Conservation (phyloP, 1,140 invertebrate genomes). For the Stegodyphus mimosarum region DNA sequence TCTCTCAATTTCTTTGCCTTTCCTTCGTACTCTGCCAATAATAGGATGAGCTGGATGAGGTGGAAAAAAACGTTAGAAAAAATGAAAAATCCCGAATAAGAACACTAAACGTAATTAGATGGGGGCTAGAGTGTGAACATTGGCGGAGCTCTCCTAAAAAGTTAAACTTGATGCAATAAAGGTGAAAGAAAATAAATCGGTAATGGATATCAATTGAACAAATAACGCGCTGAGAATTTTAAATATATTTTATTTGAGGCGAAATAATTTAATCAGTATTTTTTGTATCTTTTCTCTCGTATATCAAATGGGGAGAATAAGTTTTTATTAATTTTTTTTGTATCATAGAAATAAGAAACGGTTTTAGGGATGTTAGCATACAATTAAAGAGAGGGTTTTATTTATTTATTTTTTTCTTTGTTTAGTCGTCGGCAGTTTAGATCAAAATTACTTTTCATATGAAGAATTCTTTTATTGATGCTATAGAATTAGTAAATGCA, state of each 20-base stretch:
- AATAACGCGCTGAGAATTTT: constrained; percentile 56
- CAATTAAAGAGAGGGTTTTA: background rate
- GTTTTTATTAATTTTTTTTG: background rate
- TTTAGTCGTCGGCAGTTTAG: background rate
- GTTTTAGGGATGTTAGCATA: background rate
- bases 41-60: constrained; percentile 30
- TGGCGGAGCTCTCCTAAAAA: constrained; percentile 36
- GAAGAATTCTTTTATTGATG: background rate
- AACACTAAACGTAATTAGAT: constrained; percentile 59
- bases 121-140: constrained; percentile 31
- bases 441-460: background rate
- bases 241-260: constrained; percentile 60
- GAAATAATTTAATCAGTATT: constrained; percentile 49
- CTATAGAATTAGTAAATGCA: no score
- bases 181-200: constrained; percentile 60
- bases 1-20: constrained; percentile 42
- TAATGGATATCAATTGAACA: constrained; percentile 60
- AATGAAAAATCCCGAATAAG: constrained; percentile 46
- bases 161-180: constrained; percentile 56
- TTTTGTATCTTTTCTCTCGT: background rate
- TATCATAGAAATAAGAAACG: background rate
- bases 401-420: background rate
- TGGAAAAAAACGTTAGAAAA: constrained; percentile 19
- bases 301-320: background rate
- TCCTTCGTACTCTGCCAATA: constrained; percentile 41